Evolutionary conservation across 2,888 invertebrate species (phyloP).

Genomic region (Eumerus sabulonum): DNA sequence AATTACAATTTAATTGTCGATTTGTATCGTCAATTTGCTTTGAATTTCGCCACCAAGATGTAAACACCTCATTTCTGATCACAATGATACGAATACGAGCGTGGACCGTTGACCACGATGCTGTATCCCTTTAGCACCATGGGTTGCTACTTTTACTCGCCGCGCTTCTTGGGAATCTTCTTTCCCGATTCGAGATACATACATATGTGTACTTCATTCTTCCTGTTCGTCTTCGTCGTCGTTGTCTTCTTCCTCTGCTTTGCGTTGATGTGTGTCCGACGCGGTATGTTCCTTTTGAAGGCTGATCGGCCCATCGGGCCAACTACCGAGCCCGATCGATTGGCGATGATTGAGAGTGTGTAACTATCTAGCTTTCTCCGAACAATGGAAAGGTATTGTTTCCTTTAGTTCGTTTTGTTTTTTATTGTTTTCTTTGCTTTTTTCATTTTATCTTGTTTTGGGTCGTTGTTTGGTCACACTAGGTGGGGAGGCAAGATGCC

Average conservation of each 20-base stretch:
- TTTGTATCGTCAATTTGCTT: conserved; percentile 69
- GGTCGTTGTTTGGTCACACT: neutral
- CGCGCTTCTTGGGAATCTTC: neutral
- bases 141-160: too few relatives aligned
- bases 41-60: conserved; percentile 68
- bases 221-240: conserved; percentile 6
- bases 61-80: conserved; percentile 67
- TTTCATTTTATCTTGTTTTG: too few relatives aligned
- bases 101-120: conserved; percentile 3
- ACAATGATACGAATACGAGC: conserved; percentile 54
- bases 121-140: too few relatives aligned
- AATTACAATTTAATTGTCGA: conserved; percentile 69
- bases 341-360: conserved; percentile 68
- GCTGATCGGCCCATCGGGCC: conserved; percentile 23
- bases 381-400: conserved; percentile 24
- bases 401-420: conserved; percentile 22
- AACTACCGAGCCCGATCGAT: conserved; percentile 69
- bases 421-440: too few relatives aligned
- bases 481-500: conserved; percentile 16
- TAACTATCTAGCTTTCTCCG: conserved; percentile 43
- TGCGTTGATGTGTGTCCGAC: conserved; percentile 5
- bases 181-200: neutral
- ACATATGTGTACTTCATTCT: too few relatives aligned
- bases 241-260: too few relatives aligned
- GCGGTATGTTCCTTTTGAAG: conserved; percentile 34